phyloP scores from a whole-genome alignment of 2,113 vertebrate species.

The Gadus macrocephalus region DNA sequence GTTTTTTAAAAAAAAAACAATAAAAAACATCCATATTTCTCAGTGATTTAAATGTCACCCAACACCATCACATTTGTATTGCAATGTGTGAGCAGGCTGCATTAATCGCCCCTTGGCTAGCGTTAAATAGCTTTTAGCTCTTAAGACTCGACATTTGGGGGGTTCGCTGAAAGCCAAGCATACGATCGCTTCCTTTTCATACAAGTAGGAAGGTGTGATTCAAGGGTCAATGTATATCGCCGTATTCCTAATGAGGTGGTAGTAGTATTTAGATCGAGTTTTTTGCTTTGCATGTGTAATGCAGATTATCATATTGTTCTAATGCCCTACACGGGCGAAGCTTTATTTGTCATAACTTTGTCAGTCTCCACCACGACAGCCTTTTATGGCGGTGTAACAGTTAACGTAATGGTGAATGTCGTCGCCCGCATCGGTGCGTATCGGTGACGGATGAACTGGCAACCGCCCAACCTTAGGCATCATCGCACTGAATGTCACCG shows the following conservation, averaged over 20 bases:
- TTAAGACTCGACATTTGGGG: constrained; percentile 63
- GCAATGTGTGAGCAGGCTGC: not conserved
- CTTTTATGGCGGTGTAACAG: constrained; percentile 61
- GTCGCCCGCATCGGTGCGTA: constrained; percentile 55
- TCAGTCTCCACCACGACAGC: constrained; percentile 67
- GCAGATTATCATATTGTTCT: not conserved
- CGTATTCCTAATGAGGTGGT: too few relatives aligned
- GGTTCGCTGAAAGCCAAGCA: constrained; percentile 68
- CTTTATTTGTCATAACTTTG: constrained; percentile 63
- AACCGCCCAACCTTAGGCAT: too few relatives aligned
- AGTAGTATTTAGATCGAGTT: too few relatives aligned
- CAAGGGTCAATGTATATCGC: too few relatives aligned
- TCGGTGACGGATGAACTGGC: constrained; percentile 5
- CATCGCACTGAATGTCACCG: too few relatives aligned
- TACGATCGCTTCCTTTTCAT: constrained; percentile 41
- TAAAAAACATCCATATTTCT: not conserved
- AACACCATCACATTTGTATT: not conserved
- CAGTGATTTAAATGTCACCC: not conserved
- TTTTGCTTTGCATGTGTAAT: constrained; percentile 42
- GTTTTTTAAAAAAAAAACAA: constrained; percentile 3
- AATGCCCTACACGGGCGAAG: constrained; percentile 17
- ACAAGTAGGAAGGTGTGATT: too few relatives aligned
- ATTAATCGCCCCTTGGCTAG: constrained; percentile 38
- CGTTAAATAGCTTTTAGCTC: constrained; percentile 54
- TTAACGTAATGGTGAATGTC: constrained; percentile 55